Evolutionary conservation across 2,113 vertebrate species (phyloP).

Genomic region (Pygoscelis adeliae): DNA sequence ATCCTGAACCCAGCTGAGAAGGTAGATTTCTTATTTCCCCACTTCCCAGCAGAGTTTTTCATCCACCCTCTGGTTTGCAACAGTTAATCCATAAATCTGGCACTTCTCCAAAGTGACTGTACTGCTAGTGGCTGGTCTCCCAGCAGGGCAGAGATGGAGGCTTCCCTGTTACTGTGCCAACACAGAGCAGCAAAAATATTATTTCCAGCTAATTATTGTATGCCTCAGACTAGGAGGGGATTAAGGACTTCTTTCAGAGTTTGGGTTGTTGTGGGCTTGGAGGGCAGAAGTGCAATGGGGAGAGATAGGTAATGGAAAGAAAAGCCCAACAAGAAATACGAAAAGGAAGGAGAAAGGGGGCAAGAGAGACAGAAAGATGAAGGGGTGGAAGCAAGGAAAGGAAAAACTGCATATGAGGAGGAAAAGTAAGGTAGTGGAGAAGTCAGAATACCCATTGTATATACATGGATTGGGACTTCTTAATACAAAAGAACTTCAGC

Average conservation of each 20-base stretch:
- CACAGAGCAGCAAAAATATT: neutral
- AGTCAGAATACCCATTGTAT: neutral
- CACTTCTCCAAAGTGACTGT: accelerated
- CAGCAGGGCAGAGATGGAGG: neutral
- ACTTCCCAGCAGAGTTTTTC: neutral
- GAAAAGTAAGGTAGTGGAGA: neutral
- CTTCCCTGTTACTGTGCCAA: neutral
- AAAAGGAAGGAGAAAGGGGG: neutral
- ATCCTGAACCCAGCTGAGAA: neutral
- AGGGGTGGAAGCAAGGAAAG: neutral
- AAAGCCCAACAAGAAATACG: neutral
- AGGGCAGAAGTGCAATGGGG: neutral
- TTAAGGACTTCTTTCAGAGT: neutral
- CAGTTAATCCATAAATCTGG: neutral
- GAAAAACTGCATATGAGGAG: neutral
- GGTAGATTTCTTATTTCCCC: neutral
- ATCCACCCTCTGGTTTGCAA: neutral
- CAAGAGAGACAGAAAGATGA: neutral
- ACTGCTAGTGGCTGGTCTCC: neutral
- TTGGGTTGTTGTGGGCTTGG: neutral
- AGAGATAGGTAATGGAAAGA: neutral
- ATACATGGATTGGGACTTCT: neutral
- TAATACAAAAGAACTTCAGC: neutral
- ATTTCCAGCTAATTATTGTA: neutral
- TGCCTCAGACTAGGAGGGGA: neutral